Percentiles rank a stretch among this genome's conserved stretches.
phyloP scores from a whole-genome alignment of 2,888 invertebrate species.

The Nephrotoma guestfalica region DNA sequence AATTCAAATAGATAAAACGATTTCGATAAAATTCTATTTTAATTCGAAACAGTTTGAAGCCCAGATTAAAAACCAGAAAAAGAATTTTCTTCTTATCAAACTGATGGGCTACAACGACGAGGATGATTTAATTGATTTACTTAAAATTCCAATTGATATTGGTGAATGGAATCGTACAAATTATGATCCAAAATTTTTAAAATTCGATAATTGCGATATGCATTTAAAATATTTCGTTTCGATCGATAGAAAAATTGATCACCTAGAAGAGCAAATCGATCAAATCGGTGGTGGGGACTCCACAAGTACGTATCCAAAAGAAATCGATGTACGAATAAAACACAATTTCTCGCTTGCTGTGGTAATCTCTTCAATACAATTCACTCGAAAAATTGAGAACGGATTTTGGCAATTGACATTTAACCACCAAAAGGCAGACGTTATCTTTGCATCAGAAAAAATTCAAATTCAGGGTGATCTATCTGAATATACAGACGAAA shows the following conservation, averaged over 20 bases:
- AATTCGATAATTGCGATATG: not conserved
- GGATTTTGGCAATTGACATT: slow-evolving; percentile 16
- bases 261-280: not conserved
- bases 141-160: not conserved
- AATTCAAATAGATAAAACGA: not conserved
- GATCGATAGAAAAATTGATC: not conserved
- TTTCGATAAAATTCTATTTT: not conserved
- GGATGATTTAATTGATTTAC: not conserved
- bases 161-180: not conserved
- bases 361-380: slow-evolving; percentile 11
- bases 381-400: slow-evolving; percentile 11
- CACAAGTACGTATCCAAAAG: not conserved
- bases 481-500: slow-evolving; percentile 7
- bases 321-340: slow-evolving; percentile 8
- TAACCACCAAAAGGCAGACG: slow-evolving; percentile 14
- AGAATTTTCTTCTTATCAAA: not conserved
- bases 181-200: not conserved
- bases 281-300: not conserved
- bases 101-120: not conserved
- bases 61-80: not conserved
- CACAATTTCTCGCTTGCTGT: slow-evolving; percentile 13
- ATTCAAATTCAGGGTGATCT: slow-evolving; percentile 11
- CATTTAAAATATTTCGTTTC: not conserved
- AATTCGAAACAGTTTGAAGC: not conserved
- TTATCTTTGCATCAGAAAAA: slow-evolving; percentile 12